phyloP scores from a whole-genome alignment of 2,113 vertebrate genomes.

The Saguinus imperator region DNA sequence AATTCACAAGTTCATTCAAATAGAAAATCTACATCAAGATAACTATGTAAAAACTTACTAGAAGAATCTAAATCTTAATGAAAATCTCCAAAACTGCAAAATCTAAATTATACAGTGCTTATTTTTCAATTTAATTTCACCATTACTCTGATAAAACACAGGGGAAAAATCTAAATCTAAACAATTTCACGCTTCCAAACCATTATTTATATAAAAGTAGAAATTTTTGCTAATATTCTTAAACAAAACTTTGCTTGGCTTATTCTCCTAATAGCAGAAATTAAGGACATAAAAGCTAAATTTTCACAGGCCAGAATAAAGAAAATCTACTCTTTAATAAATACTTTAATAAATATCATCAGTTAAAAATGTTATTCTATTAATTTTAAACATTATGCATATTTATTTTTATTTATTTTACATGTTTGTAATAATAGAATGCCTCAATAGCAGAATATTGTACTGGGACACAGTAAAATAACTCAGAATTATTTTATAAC shows the following conservation, averaged over 20 bases:
- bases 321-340: not conserved
- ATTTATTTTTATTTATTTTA: conserved; percentile 26
- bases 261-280: conserved; percentile 9
- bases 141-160: not conserved
- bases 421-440: not conserved
- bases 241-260: not conserved
- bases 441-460: not conserved
- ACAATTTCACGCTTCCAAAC: not conserved
- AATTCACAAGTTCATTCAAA: not conserved
- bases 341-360: not conserved
- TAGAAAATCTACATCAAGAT: not conserved
- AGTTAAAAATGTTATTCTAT: not conserved
- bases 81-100: not conserved
- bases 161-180: not conserved
- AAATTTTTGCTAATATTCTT: conserved; percentile 30
- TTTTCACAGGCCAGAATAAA: not conserved
- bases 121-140: conserved; percentile 25
- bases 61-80: not conserved
- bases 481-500: not conserved
- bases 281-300: not conserved
- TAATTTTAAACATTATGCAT: not conserved
- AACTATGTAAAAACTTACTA: not conserved
- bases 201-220: not conserved
- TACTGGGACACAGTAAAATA: not conserved
- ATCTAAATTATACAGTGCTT: not conserved